Evolutionary conservation across 2,113 vertebrate genomes (phyloP), one percentile per base, ranked within the genome.

Genomic region (Paralichthys olivaceus): DNA sequence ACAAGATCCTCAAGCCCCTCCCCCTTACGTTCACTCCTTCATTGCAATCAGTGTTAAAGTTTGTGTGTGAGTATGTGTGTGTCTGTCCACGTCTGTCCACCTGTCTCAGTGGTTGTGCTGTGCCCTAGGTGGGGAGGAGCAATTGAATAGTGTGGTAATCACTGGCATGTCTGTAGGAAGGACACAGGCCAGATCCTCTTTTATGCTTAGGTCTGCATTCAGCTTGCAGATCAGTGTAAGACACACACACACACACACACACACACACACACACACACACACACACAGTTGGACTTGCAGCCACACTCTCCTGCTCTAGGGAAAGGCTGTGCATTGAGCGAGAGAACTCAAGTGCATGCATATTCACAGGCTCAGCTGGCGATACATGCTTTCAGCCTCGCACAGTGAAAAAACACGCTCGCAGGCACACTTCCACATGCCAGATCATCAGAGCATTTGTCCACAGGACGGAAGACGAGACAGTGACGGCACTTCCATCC

Each of bases 121-220:
- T 74, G 77, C 57, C 89, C 90, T 85, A 84, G 83, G 71, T 4
- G 45, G 45, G 19, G 66, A 34, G 61, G 47, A 69, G 60, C 67
- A 55, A 7, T 69, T 53, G 80, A 70, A 77, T 64, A n/a, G 68
- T 70, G 61, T 79, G 49, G 68, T 91, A 91, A 93, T 93, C 87
- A 88, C 84, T 84, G 83, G 77, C 68, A 55, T 23, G 73, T 75
- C 79, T 84, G 69, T 75, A 59, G 84, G 67, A 87, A 90, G 90
- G 87, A 87, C 85, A 74, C 75, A 40, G 62, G 60, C 81, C 72
- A 88, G 87, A 90, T 84, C 90, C 88, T 73, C 87, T 93, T 93
- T 92, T 85, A 85, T 92, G 93, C 93, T 93, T 93, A 91, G 90
- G 79, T 92, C 84, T 89, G 93, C 91, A 92, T 70, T 87, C 89